Evolutionary conservation across 2,113 vertebrate species (phyloP).

Genomic region (Elaphurus davidianus): DNA sequence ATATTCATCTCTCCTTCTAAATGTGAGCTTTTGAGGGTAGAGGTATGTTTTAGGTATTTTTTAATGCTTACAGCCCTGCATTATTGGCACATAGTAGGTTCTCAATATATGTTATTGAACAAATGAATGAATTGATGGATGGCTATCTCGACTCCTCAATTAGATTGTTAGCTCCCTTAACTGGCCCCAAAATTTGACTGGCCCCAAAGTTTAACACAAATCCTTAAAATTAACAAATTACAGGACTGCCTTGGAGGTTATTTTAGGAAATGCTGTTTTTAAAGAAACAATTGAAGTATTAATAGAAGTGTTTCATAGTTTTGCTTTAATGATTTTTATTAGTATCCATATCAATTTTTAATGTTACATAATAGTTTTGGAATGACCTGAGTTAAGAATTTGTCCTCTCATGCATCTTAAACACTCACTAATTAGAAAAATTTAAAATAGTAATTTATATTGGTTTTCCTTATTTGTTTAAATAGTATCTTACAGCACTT

Average conservation of each 20-base stretch:
- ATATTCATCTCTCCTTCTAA: background rate
- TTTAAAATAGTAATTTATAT: background rate
- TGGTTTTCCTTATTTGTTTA: background rate
- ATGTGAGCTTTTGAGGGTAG: background rate
- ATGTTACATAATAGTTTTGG: background rate
- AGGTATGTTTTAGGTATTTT: background rate
- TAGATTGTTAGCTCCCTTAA: background rate
- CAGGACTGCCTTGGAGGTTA: background rate
- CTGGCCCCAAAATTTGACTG: background rate
- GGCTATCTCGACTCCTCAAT: background rate
- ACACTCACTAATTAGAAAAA: background rate
- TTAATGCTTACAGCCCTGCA: background rate
- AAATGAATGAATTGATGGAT: background rate
- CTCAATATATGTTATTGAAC: background rate
- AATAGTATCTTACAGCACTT: conserved; percentile 31
- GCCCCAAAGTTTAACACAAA: background rate
- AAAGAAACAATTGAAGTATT: background rate
- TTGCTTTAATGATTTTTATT: conserved; percentile 19
- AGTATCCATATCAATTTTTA: background rate
- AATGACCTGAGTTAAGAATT: background rate
- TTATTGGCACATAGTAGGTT: background rate
- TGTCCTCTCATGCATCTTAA: background rate
- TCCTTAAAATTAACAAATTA: conserved; percentile 13
- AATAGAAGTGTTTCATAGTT: background rate
- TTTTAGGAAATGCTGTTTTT: conserved; percentile 32